A percentile compares a stretch with the other conserved stretches of the same genome.
These are phyloP conservation scores for Rhabdomys pumilio DNA, from an alignment of 2,797 vertebrate genomes.

Conservation along the genomic window DNA sequence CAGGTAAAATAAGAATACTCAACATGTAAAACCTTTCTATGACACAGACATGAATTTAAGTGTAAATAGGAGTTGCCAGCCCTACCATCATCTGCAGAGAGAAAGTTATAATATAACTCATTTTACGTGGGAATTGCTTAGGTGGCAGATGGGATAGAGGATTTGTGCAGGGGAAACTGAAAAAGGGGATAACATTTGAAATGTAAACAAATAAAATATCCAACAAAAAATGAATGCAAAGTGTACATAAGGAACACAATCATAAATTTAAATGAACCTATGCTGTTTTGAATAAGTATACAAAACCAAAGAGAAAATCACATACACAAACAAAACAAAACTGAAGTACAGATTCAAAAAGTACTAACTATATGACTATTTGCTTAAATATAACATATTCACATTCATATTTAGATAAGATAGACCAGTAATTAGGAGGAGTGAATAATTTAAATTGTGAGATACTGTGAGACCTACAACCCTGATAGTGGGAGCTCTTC, in stretches of 20 bases:
- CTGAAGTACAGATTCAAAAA: neutral
- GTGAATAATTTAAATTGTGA: neutral
- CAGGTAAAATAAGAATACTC: neutral
- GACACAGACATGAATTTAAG: neutral
- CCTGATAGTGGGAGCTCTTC: neutral
- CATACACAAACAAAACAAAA: too few species aligned
- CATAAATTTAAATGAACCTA: too few species aligned
- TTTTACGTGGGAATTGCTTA: neutral
- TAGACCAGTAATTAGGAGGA: neutral
- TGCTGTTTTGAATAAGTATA: too few species aligned
- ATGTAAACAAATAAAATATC: too few species aligned
- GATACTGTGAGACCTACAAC: fast-evolving
- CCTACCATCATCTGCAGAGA: neutral
- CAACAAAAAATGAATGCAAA: neutral
- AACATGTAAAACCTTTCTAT: neutral
- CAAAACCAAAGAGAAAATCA: too few species aligned
- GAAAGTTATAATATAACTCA: neutral
- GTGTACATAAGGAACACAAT: too few species aligned
- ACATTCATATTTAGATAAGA: neutral
- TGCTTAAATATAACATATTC: neutral
- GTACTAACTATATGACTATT: neutral
- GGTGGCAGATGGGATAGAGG: too few species aligned
- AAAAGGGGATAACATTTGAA: too few species aligned
- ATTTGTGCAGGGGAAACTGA: too few species aligned
- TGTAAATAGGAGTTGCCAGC: neutral